Conservation (phyloP, 2,113 vertebrate species). For the Trogon melanurus region DNA sequence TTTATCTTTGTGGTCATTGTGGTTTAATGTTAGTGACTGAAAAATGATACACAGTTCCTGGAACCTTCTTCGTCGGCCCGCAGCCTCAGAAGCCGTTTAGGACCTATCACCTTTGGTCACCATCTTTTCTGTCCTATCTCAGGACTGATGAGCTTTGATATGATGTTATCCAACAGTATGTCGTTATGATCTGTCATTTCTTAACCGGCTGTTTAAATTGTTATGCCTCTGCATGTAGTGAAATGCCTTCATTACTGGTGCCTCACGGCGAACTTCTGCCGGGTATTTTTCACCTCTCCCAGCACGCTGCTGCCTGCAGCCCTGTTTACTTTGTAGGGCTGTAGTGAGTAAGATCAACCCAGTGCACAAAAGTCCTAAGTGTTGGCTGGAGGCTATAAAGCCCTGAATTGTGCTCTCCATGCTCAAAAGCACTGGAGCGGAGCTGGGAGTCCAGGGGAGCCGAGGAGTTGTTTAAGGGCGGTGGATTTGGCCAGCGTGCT, state of each 20-base stretch:
- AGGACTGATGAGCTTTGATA: neutral
- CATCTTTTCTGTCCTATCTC: neutral
- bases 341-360: neutral
- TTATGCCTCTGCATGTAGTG: neutral
- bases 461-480: neutral
- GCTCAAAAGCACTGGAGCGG: neutral
- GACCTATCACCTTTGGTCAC: neutral
- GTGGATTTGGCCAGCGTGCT: neutral
- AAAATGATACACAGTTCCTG: conserved; percentile 7
- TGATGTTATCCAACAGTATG: neutral
- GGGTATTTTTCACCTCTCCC: neutral
- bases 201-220: neutral
- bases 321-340: neutral
- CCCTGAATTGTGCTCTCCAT: neutral
- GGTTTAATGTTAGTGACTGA: conserved; percentile 25
- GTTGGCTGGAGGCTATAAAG: neutral
- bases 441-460: neutral
- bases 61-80: neutral
- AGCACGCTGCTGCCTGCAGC: fast-evolving
- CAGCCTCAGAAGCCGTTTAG: neutral
- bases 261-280: neutral
- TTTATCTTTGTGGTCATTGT: conserved; percentile 33
- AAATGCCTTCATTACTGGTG: neutral
- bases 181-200: neutral
- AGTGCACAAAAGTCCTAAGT: neutral